These are phyloP conservation scores for Synergus itoensis DNA, from an alignment of 2,888 invertebrate genomes.

Conservation along the genomic window DNA sequence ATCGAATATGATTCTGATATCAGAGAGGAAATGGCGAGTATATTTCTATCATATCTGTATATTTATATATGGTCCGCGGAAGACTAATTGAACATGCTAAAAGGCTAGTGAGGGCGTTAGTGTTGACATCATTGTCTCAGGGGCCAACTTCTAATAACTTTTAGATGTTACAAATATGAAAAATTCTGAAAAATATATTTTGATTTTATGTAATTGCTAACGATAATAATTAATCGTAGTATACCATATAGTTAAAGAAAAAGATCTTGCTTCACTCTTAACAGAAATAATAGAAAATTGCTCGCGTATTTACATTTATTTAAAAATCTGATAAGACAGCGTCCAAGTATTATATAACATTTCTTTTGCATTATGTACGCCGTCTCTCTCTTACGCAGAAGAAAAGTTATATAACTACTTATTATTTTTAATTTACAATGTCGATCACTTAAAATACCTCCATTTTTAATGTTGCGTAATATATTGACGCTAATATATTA, in stretches of 20 bases:
- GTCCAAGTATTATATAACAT: not conserved
- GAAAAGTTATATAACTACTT: no score
- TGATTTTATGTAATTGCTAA: not conserved
- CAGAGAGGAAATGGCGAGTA: slow-evolving; percentile 30
- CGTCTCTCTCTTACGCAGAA: no score
- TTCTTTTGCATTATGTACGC: no score
- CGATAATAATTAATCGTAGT: not conserved
- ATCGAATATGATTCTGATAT: slow-evolving; percentile 24
- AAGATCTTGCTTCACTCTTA: not conserved
- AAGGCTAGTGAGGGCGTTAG: slow-evolving; percentile 46
- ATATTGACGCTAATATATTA: not conserved
- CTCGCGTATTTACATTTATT: slow-evolving; percentile 16
- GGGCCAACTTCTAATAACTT: slow-evolving; percentile 43
- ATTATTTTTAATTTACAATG: not conserved
- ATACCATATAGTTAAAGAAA: slow-evolving; percentile 9
- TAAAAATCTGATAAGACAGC: not conserved
- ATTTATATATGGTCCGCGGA: slow-evolving; percentile 55
- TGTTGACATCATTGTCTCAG: slow-evolving; percentile 45
- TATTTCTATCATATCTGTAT: slow-evolving; percentile 42
- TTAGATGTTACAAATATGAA: slow-evolving; percentile 28
- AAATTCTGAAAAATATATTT: slow-evolving; percentile 12
- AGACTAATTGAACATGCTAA: slow-evolving; percentile 57
- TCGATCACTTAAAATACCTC: not conserved
- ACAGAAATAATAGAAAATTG: not conserved
- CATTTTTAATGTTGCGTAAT: not conserved